Evolutionary conservation across 2,888 invertebrate species (phyloP).

Genomic region (Philonicus albiceps): DNA sequence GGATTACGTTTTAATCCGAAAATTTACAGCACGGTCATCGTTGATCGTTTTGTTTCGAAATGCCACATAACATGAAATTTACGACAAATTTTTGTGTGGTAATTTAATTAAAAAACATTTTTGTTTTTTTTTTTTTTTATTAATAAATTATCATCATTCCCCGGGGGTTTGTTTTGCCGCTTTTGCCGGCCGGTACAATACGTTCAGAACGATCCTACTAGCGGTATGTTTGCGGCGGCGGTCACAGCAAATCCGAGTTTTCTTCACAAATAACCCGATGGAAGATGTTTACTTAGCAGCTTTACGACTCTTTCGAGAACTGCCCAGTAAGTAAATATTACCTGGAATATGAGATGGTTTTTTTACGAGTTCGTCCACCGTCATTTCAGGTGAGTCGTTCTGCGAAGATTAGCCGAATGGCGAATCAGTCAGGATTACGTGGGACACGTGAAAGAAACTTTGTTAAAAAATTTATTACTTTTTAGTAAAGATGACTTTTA

Average conservation of each 20-base stretch:
- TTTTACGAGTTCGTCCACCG: not conserved
- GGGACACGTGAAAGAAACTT: not conserved
- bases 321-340: slow-evolving; percentile 32
- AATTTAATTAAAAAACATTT: slow-evolving; percentile 42
- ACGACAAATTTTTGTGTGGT: slow-evolving; percentile 39
- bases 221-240: not conserved
- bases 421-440: not conserved
- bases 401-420: not conserved
- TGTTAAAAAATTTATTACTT: not conserved
- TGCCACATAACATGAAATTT: slow-evolving; percentile 37
- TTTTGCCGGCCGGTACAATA: not conserved
- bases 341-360: not conserved
- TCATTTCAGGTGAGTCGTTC: not conserved
- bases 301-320: slow-evolving; percentile 34
- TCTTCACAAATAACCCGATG: slow-evolving; percentile 2
- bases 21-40: not conserved
- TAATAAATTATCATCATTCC: not conserved
- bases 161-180: not conserved
- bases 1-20: slow-evolving; percentile 33
- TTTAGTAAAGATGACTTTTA: not conserved
- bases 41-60: not conserved
- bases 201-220: too few species aligned
- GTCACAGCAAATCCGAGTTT: not conserved
- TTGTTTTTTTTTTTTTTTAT: too few species aligned
- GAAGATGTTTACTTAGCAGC: slow-evolving; percentile 16